phyloP scores from a whole-genome alignment of 2,888 invertebrate species.

The Caenorhabditis sp. region DNA sequence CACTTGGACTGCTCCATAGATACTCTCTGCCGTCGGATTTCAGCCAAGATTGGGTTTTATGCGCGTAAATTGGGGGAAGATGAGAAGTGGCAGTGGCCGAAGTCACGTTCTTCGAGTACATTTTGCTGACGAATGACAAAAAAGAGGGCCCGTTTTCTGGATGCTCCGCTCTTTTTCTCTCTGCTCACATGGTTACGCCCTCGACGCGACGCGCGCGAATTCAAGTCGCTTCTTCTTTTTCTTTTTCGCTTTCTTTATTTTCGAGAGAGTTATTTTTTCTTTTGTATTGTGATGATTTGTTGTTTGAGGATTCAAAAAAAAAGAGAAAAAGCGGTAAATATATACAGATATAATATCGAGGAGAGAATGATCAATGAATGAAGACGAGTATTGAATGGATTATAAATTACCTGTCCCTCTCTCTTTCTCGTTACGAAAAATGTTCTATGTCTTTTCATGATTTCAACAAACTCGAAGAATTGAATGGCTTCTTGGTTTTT shows the following conservation, averaged over 20 bases:
- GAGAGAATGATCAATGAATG: not conserved
- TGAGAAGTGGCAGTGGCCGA: conserved; percentile 41
- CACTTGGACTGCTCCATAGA: conserved; percentile 66
- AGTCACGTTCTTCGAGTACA: conserved; percentile 38
- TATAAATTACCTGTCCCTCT: not conserved
- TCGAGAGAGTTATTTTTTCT: conserved; percentile 1
- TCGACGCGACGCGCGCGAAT: no score
- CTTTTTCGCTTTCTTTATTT: conserved; percentile 15
- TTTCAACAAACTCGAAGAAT: not conserved
- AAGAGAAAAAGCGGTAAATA: conserved; percentile 22
- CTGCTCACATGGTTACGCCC: conserved; percentile 64
- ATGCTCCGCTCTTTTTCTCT: conserved; percentile 32
- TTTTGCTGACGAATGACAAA: conserved; percentile 9
- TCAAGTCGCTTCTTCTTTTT: no score
- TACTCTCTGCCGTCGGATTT: conserved; percentile 61
- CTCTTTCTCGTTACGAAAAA: no score
- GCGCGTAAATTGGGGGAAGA: conserved; percentile 56
- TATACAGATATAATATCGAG: not conserved
- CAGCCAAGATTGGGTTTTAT: conserved; percentile 57
- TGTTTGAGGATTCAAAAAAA: conserved; percentile 10
- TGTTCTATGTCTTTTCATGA: not conserved
- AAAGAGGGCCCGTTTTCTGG: conserved; percentile 34
- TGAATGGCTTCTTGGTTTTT: conserved; percentile 7
- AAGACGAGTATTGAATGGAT: not conserved
- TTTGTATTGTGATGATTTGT: conserved; percentile 27